These are phyloP conservation scores for Apodemus speciosus DNA, from an alignment of 2,113 vertebrate genomes.

Conservation along the genomic window DNA sequence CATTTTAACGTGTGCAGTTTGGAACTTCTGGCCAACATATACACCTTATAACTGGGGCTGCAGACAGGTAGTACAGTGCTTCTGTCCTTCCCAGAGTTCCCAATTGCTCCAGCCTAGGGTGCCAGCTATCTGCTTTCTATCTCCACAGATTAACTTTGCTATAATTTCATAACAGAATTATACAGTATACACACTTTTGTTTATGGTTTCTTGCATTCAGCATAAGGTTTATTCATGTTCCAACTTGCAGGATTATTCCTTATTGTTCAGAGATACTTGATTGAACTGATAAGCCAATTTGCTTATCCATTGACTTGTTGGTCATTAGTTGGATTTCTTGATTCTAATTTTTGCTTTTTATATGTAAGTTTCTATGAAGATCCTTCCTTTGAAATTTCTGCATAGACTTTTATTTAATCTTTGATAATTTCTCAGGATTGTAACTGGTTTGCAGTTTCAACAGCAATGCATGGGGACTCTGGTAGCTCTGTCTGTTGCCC, in stretches of 20 bases:
- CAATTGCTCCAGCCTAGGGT: neutral
- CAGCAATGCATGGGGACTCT: neutral
- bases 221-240: constrained; percentile 13
- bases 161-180: constrained; percentile 30
- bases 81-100: neutral
- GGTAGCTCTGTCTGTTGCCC: neutral
- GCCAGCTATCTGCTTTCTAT: constrained; percentile 26
- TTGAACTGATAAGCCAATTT: neutral
- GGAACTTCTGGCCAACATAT: neutral
- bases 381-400: neutral
- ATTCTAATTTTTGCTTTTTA: neutral
- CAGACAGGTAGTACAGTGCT: constrained; percentile 9
- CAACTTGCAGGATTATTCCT: constrained; percentile 37
- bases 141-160: neutral
- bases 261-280: neutral
- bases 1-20: neutral
- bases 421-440: neutral
- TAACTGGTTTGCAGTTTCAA: neutral
- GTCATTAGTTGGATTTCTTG: neutral
- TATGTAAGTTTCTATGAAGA: neutral
- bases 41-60: neutral
- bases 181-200: neutral
- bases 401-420: neutral
- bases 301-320: neutral
- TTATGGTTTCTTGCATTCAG: constrained; percentile 26